A percentile compares a stretch with the other conserved stretches of the same genome.
Evolutionary conservation across 2,888 invertebrate genomes (phyloP).

Genomic region (Lissonota sp.): DNA sequence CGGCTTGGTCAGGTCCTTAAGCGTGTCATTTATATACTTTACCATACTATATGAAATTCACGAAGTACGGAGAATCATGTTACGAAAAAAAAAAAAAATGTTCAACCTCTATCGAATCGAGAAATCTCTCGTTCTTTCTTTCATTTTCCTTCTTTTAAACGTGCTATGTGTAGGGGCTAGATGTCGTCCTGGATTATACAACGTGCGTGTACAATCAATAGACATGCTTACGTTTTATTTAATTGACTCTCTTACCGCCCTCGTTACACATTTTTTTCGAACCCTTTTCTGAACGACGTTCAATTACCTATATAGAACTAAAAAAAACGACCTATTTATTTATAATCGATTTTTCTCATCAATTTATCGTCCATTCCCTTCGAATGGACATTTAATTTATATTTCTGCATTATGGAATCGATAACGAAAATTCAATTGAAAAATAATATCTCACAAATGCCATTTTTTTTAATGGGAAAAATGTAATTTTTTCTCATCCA

Average conservation of each 20-base stretch:
- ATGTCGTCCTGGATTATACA: constrained; percentile 8
- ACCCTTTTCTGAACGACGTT: constrained; percentile 41
- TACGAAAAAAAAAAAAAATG: background rate
- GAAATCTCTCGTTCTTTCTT: background rate
- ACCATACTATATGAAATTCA: too few species aligned
- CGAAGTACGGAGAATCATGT: too few species aligned
- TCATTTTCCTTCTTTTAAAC: constrained; percentile 14
- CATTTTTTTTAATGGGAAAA: constrained; percentile 2
- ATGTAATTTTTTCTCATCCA: background rate
- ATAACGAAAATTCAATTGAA: constrained; percentile 17
- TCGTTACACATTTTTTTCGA: constrained; percentile 42
- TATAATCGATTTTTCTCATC: constrained; percentile 10
- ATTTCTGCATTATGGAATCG: constrained; percentile 16
- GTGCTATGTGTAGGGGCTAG: constrained; percentile 4
- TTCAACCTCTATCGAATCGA: constrained; percentile 2
- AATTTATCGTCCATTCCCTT: constrained; percentile 17
- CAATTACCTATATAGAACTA: constrained; percentile 4
- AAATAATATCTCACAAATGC: constrained; percentile 14
- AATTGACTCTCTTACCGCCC: constrained; percentile 72
- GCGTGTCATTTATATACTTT: constrained; percentile 44
- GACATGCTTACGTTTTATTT: constrained; percentile 61
- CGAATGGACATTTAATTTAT: constrained; percentile 19
- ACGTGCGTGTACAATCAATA: constrained; percentile 17
- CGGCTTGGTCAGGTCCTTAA: constrained; percentile 70
- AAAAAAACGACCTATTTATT: background rate